Conservation (phyloP, 2,797 vertebrate genomes). For the Ataeniobius toweri region DNA sequence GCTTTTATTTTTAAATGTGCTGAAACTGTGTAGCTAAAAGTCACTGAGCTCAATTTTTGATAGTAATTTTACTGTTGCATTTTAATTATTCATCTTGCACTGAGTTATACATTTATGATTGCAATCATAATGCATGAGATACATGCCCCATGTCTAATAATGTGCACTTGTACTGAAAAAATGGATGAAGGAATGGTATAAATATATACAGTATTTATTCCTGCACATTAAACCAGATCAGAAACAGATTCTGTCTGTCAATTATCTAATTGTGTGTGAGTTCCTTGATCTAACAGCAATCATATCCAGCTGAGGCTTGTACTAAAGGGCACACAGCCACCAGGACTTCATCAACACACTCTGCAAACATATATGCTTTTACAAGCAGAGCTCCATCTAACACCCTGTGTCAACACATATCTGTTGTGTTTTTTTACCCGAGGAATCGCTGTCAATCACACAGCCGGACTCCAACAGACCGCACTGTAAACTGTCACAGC, state of each 20-base stretch:
- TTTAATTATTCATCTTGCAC: neutral
- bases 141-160: neutral
- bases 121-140: neutral
- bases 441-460: conserved; percentile 49
- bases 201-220: neutral
- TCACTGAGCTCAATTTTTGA: neutral
- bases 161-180: neutral
- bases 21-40: conserved; percentile 9
- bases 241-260: neutral
- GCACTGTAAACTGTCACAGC: conserved; percentile 57
- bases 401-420: conserved; percentile 63
- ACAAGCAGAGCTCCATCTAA: conserved; percentile 37
- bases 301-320: conserved; percentile 18
- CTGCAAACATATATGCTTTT: conserved; percentile 38
- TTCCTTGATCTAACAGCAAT: conserved; percentile 22
- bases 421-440: conserved; percentile 50
- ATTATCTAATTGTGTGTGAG: conserved; percentile 6
- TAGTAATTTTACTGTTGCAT: neutral
- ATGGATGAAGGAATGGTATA: neutral
- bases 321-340: conserved; percentile 48
- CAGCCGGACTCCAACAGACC: conserved; percentile 41
- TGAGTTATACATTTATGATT: neutral
- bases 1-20: neutral
- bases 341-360: conserved; percentile 13
- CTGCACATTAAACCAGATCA: neutral